phyloP scores from a whole-genome alignment of 2,797 vertebrate species.

The Cuniculus paca region DNA sequence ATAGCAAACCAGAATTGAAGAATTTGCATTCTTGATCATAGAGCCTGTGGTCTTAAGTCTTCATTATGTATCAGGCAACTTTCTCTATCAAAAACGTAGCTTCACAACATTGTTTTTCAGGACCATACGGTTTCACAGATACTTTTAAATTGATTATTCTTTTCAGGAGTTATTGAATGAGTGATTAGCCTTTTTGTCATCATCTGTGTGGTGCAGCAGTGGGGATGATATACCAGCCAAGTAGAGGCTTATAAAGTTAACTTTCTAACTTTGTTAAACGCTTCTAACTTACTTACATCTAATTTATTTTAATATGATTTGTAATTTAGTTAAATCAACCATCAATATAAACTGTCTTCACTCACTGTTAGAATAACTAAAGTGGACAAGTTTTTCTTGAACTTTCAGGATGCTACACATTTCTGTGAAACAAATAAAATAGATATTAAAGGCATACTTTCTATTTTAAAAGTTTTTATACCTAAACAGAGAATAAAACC shows the following conservation, averaged over 20 bases:
- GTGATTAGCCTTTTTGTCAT: not conserved
- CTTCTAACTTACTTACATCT: not conserved
- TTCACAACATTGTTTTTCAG: not conserved
- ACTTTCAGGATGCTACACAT: conserved; percentile 9
- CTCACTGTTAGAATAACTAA: not conserved
- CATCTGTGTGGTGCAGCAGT: not conserved
- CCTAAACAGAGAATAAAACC: conserved; percentile 61
- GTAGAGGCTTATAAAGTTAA: not conserved
- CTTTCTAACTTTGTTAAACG: not conserved
- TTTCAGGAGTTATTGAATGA: not conserved
- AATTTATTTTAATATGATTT: not conserved
- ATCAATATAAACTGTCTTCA: not conserved
- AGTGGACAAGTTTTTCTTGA: not conserved
- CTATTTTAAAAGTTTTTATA: conserved; percentile 66
- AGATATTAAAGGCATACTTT: conserved; percentile 51
- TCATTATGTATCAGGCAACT: not conserved
- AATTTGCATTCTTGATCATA: not conserved
- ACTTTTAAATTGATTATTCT: not conserved
- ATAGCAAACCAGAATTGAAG: conserved; percentile 47
- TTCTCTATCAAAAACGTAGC: not conserved
- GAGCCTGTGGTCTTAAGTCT: not conserved
- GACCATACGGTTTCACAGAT: not conserved
- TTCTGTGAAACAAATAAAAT: conserved; percentile 20
- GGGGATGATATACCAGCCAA: not conserved
- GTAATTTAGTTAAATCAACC: not conserved